Percentiles rank a stretch among this genome's conserved stretches.
Conservation (phyloP, 2,113 vertebrate species). For the Rana temporaria region DNA sequence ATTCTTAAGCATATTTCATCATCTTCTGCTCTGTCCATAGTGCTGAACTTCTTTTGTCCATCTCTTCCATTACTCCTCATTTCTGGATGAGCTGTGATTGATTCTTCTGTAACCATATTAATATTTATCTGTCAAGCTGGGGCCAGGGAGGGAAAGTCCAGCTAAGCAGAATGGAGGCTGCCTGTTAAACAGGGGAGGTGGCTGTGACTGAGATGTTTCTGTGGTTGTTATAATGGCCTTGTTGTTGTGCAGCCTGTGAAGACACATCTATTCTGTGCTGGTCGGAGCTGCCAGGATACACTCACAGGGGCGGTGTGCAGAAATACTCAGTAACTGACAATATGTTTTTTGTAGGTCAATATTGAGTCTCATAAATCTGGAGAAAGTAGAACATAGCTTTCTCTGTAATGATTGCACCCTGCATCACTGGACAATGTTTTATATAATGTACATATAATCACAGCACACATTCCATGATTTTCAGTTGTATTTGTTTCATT, state of each 20-base stretch:
- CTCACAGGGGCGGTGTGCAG: conserved; percentile 1
- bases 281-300: background rate
- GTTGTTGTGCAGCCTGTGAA: conserved; percentile 2
- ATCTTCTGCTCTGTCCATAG: conserved; percentile 32
- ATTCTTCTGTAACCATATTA: background rate
- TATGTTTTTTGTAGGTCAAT: background rate
- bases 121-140: background rate
- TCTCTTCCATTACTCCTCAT: background rate
- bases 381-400: background rate
- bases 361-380: background rate
- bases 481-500: background rate
- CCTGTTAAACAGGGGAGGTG: conserved; percentile 19
- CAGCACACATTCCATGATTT: background rate
- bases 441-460: background rate
- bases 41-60: conserved; percentile 23
- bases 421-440: background rate
- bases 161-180: background rate
- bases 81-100: background rate
- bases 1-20: background rate
- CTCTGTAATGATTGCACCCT: background rate
- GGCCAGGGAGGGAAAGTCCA: background rate
- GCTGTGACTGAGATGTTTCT: background rate
- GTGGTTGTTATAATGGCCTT: conserved; percentile 8
- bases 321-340: background rate
- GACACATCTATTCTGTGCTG: conserved; percentile 13